Percentiles rank a stretch among this genome's conserved stretches.
Evolutionary conservation across 2,888 invertebrate species (phyloP).

Genomic region (Ethmia dodecea): DNA sequence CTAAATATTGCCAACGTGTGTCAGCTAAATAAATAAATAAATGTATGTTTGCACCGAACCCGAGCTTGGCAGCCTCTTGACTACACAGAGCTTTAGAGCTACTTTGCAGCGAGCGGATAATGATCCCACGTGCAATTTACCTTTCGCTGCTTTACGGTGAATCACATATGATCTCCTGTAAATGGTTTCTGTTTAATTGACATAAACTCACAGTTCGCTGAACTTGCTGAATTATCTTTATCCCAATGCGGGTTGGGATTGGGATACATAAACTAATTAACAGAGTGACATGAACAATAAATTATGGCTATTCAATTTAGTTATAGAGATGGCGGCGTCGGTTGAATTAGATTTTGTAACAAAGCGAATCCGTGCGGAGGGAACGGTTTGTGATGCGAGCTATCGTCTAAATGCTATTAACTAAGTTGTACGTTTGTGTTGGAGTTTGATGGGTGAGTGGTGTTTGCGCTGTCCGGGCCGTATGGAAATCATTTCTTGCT

Average conservation of each 20-base stretch:
- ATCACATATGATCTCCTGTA: conserved; percentile 14
- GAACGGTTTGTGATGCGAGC: conserved; percentile 40
- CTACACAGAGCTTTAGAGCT: conserved; percentile 13
- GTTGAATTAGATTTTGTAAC: conserved; percentile 30
- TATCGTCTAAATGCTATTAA: conserved; percentile 67
- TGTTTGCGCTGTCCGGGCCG: conserved; percentile 60
- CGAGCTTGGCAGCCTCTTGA: conserved; percentile 14
- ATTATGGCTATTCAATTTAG: conserved; percentile 17
- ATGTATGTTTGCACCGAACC: conserved; percentile 18
- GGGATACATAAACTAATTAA: conserved; percentile 17
- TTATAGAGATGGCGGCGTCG: conserved; percentile 10
- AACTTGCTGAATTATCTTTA: conserved; percentile 17
- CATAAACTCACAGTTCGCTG: conserved; percentile 15
- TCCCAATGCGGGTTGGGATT: conserved; percentile 9
- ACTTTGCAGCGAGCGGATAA: conserved; percentile 14
- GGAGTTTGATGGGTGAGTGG: conserved; percentile 64
- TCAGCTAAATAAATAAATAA: conserved; percentile 24
- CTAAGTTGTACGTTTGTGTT: conserved; percentile 66
- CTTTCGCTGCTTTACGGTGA: conserved; percentile 11
- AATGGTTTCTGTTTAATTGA: conserved; percentile 15
- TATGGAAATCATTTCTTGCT: conserved; percentile 73
- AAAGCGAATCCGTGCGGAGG: conserved; percentile 37
- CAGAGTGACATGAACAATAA: conserved; percentile 15
- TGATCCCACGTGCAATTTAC: conserved; percentile 18
- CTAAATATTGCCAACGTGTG: conserved; percentile 23